A percentile compares a stretch with the other conserved stretches of the same genome.
These are phyloP conservation scores for Spheniscus mendiculus DNA, from an alignment of 2,113 vertebrate genomes.

Conservation along the genomic window DNA sequence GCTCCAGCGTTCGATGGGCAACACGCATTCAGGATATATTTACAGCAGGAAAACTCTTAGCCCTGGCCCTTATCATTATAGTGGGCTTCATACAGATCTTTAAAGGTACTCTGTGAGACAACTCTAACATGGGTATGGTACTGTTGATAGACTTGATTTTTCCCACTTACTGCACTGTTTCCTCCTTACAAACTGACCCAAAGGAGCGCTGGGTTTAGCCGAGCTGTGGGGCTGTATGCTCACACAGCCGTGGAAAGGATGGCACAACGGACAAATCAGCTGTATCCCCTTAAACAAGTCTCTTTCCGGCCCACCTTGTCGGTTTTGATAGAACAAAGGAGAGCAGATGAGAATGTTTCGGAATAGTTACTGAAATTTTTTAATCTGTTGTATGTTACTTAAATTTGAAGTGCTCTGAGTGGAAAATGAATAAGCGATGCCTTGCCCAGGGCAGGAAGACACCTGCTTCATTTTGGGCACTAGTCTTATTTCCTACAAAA, in stretches of 20 bases:
- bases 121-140: background rate
- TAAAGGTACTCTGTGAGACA: constrained; percentile 79
- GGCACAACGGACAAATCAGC: background rate
- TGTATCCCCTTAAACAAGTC: background rate
- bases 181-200: background rate
- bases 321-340: background rate
- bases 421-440: background rate
- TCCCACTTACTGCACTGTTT: background rate
- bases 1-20: constrained; percentile 93
- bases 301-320: background rate
- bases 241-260: background rate
- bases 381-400: background rate
- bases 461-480: background rate
- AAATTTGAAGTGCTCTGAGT: background rate
- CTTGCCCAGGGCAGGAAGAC: background rate
- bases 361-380: background rate
- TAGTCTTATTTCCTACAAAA: background rate
- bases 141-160: background rate
- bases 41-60: constrained; percentile 92
- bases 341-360: background rate
- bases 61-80: constrained; percentile 91
- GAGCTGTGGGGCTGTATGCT: background rate
- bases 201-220: background rate
- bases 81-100: constrained; percentile 93
- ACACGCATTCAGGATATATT: constrained; percentile 95